Conservation (phyloP, 2,113 vertebrate species). For the Pan paniscus region DNA sequence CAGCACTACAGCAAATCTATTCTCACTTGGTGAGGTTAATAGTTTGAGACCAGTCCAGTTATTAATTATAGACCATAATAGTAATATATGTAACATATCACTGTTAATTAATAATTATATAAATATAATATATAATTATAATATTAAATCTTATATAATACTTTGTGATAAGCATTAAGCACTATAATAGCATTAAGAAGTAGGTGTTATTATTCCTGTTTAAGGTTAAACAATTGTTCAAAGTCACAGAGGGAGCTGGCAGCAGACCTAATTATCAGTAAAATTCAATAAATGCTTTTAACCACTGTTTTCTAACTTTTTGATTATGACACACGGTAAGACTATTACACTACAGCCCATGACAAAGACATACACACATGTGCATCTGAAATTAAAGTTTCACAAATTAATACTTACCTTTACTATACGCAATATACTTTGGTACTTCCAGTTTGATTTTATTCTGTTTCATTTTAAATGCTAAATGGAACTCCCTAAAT, state of each 20-base stretch:
- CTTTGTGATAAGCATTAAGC: neutral
- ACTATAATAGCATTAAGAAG: neutral
- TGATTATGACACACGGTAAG: neutral
- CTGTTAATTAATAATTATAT: neutral
- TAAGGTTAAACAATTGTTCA: neutral
- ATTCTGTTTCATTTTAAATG: constrained; percentile 9
- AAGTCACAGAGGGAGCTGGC: neutral
- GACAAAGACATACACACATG: neutral
- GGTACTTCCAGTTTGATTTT: neutral
- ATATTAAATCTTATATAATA: neutral
- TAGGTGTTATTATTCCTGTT: neutral
- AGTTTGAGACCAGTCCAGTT: neutral
- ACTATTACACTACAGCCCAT: neutral
- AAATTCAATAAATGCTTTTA: neutral
- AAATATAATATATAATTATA: neutral
- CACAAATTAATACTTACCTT: neutral
- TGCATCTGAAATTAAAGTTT: neutral
- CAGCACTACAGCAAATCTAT: neutral
- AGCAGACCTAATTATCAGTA: neutral
- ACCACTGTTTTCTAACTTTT: neutral
- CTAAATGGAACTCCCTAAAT: neutral
- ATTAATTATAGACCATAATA: neutral
- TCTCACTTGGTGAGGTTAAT: neutral
- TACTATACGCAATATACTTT: neutral
- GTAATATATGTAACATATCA: neutral